Evolutionary conservation across 1,140 invertebrate genomes (phyloP).

Genomic region (Drosophila tristis): DNA sequence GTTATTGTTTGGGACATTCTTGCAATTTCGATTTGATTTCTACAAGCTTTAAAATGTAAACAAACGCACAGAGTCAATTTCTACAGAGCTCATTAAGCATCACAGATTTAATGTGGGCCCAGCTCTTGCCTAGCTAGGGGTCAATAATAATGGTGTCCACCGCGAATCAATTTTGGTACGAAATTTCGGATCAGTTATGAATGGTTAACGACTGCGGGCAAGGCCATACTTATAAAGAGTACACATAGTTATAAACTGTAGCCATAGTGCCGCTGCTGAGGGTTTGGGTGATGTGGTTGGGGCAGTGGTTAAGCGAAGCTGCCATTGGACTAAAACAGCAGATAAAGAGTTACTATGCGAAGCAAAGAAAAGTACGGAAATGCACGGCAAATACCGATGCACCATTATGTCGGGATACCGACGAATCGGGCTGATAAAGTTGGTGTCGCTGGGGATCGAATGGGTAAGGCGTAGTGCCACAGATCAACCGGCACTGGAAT

Average conservation of each 20-base stretch:
- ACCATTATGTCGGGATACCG: conserved; percentile 97
- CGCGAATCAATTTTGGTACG: neutral
- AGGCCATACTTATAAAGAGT: neutral
- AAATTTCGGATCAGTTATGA: neutral
- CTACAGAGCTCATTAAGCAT: conserved; percentile 17
- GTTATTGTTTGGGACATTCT: conserved; percentile 19
- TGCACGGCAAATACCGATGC: conserved; percentile 87
- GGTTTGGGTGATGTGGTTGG: conserved; percentile 51
- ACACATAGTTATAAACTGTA: conserved; percentile 36
- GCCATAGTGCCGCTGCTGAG: conserved; percentile 43
- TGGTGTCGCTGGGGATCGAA: conserved; percentile 95
- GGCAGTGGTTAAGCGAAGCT: conserved; percentile 86
- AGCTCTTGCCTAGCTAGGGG: neutral
- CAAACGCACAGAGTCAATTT: conserved; percentile 27
- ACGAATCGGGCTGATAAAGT: conserved; percentile 98
- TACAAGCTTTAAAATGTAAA: conserved; percentile 25
- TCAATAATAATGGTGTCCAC: conserved; percentile 14
- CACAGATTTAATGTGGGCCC: conserved; percentile 38
- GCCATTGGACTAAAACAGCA: conserved; percentile 84
- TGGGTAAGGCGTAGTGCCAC: conserved; percentile 91
- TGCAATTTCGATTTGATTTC: conserved; percentile 11
- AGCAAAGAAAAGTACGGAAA: conserved; percentile 59
- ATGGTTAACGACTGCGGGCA: neutral
- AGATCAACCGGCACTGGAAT: conserved; percentile 85
- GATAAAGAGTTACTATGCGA: neutral